These are phyloP conservation scores for Callitettix versicolor DNA, from an alignment of 1,140 invertebrate genomes.

Conservation along the genomic window DNA sequence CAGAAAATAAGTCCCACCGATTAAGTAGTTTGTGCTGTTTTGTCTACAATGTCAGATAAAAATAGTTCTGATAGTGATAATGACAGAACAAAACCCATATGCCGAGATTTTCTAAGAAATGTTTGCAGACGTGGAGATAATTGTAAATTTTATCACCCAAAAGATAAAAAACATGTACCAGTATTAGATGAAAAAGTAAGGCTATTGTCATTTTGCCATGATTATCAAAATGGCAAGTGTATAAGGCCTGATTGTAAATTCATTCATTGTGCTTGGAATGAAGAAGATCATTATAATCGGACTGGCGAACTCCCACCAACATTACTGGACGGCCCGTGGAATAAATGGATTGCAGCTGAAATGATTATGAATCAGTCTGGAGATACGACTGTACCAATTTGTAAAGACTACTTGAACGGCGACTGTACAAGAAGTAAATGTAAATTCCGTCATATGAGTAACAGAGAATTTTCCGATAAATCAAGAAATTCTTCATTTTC, in stretches of 20 bases:
- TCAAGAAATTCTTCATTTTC: neutral
- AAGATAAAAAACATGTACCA: conserved; percentile 54
- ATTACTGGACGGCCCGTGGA: conserved; percentile 1
- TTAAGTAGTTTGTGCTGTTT: too few species aligned
- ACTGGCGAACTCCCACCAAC: conserved; percentile 50
- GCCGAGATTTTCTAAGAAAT: conserved; percentile 50
- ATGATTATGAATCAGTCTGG: neutral
- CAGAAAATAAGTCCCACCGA: too few species aligned
- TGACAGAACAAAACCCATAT: conserved; percentile 30
- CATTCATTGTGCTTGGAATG: conserved; percentile 63
- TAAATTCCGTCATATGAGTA: conserved; percentile 9
- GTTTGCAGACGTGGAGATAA: conserved; percentile 63
- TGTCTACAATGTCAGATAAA: neutral
- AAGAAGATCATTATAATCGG: conserved; percentile 61
- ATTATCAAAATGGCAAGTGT: conserved; percentile 62
- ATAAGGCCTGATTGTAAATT: conserved; percentile 45
- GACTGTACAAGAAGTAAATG: conserved; percentile 1
- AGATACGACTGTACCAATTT: neutral
- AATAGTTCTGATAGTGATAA: neutral
- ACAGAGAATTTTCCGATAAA: neutral
- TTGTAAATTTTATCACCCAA: conserved; percentile 62
- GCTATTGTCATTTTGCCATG: conserved; percentile 60
- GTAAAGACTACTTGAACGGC: conserved; percentile 4
- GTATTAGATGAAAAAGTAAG: conserved; percentile 29
- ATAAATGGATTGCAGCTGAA: conserved; percentile 11